phyloP scores from a whole-genome alignment of 2,113 vertebrate species.

The Peromyscus maniculatus region DNA sequence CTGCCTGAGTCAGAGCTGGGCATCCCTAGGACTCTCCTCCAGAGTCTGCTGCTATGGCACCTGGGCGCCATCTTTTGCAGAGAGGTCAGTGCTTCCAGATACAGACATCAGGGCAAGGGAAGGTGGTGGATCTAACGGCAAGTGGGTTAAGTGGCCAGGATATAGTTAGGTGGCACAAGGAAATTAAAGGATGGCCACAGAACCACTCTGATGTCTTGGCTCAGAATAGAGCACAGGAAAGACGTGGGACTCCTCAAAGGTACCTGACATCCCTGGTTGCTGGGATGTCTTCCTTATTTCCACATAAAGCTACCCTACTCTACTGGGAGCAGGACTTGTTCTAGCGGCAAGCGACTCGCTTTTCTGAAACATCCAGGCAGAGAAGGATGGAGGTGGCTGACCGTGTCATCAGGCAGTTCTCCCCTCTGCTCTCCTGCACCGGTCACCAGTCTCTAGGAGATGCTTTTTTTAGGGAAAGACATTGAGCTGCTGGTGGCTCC shows the following conservation, averaged over 20 bases:
- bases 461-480: neutral
- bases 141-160: neutral
- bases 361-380: neutral
- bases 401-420: neutral
- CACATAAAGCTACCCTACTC: fast-evolving
- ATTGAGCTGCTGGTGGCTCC: too few relatives aligned
- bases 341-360: neutral
- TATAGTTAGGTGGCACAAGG: neutral
- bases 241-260: neutral
- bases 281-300: neutral
- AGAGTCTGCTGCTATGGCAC: neutral
- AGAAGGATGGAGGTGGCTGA: neutral
- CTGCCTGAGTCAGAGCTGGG: neutral
- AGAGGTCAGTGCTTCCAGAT: neutral
- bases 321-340: neutral
- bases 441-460: neutral
- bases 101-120: neutral
- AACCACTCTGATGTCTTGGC: neutral
- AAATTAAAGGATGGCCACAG: neutral
- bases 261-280: neutral
- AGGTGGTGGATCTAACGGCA: neutral
- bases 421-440: too few relatives aligned
- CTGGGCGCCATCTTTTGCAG: neutral
- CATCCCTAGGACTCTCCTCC: neutral
- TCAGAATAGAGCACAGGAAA: neutral